These are phyloP conservation scores for Chloroceryle amazona DNA, from an alignment of 2,797 vertebrate genomes.

Conservation along the genomic window DNA sequence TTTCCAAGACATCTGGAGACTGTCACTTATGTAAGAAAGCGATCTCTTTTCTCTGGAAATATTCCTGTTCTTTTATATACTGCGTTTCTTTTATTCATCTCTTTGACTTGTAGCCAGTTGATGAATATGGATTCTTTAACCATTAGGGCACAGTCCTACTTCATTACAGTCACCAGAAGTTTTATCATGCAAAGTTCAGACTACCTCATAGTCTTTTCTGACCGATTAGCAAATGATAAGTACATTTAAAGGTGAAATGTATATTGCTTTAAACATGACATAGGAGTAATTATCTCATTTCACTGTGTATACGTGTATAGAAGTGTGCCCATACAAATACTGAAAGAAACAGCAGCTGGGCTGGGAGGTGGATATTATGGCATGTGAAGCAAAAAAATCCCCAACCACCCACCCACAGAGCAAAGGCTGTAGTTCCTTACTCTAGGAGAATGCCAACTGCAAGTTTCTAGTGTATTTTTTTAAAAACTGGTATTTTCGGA, in stretches of 20 bases:
- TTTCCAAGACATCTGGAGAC: slow-evolving; percentile 41
- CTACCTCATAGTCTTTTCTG: background rate
- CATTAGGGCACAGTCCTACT: background rate
- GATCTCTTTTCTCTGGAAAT: slow-evolving; percentile 27
- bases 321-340: background rate
- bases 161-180: background rate
- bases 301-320: background rate
- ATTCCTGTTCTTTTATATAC: background rate
- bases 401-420: background rate
- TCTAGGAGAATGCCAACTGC: background rate
- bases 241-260: background rate
- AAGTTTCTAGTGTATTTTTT: background rate
- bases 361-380: background rate
- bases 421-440: background rate
- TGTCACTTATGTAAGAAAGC: slow-evolving; percentile 15
- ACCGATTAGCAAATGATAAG: background rate
- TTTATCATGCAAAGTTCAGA: background rate
- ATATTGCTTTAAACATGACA: background rate
- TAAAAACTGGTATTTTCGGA: background rate
- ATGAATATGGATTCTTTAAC: background rate
- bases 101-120: background rate
- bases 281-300: background rate
- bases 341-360: background rate
- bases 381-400: background rate
- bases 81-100: slow-evolving; percentile 4